Evolutionary conservation across 2,888 invertebrate species (phyloP).

Genomic region (Matsumyia berberina): DNA sequence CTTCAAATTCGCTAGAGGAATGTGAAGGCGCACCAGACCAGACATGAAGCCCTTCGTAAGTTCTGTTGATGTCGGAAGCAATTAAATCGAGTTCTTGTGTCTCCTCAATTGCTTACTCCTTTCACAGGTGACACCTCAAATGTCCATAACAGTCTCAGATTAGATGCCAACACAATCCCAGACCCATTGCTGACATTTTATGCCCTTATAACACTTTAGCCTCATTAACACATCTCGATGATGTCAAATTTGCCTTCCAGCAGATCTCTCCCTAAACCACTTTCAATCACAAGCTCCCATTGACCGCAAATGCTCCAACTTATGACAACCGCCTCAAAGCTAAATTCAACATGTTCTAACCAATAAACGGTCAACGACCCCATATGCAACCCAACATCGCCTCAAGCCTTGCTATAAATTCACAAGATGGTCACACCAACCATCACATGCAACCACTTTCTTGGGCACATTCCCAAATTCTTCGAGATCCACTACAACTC

Average conservation of each 20-base stretch:
- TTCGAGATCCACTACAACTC: conserved; percentile 11
- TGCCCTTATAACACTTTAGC: too few species aligned
- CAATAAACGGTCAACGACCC: conserved; percentile 24
- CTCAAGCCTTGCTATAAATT: conserved; percentile 1
- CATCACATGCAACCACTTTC: conserved; percentile 16
- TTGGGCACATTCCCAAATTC: conserved; percentile 46
- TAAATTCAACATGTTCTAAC: neutral
- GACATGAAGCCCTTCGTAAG: too few species aligned
- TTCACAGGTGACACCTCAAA: too few species aligned
- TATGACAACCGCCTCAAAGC: neutral
- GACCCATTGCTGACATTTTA: too few species aligned
- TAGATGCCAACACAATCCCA: too few species aligned
- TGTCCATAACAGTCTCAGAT: too few species aligned
- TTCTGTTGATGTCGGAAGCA: too few species aligned
- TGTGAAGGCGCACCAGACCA: too few species aligned
- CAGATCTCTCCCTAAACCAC: neutral
- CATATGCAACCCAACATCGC: neutral
- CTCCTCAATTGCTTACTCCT: too few species aligned
- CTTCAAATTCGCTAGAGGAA: too few species aligned
- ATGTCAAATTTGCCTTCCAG: neutral
- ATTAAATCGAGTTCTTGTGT: too few species aligned
- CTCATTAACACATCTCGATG: neutral
- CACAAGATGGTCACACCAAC: neutral
- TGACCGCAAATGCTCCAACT: neutral
- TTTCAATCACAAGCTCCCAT: neutral